Evolutionary conservation across 2,113 vertebrate genomes (phyloP).

Genomic region (Alethe diademata): DNA sequence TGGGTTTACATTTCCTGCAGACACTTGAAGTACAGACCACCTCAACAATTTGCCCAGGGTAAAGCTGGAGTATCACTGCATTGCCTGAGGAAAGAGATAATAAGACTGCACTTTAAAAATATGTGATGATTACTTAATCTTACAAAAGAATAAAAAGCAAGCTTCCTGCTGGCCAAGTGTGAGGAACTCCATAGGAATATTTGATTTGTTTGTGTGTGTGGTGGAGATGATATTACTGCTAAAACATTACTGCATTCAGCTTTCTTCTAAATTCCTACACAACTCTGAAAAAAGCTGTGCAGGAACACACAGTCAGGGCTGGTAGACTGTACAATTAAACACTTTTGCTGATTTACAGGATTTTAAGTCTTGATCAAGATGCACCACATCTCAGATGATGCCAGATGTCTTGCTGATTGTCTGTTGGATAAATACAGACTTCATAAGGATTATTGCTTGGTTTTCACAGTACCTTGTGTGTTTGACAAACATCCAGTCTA

Average conservation of each 20-base stretch:
- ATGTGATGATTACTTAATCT: neutral
- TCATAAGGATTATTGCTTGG: neutral
- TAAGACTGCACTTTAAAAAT: neutral
- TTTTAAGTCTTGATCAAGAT: neutral
- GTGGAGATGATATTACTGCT: neutral
- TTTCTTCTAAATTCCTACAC: neutral
- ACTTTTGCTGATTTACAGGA: neutral
- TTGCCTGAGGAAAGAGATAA: neutral
- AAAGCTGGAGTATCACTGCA: neutral
- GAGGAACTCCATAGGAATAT: neutral
- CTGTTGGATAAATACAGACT: neutral
- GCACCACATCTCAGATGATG: neutral
- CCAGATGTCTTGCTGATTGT: neutral
- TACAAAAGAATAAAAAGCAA: neutral
- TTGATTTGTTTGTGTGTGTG: neutral
- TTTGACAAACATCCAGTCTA: neutral
- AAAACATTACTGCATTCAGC: neutral
- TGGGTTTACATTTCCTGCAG: neutral
- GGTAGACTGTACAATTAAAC: neutral
- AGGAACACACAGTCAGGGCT: neutral
- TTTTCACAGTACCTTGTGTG: rapidly evolving
- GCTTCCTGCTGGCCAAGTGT: neutral
- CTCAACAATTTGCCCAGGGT: neutral
- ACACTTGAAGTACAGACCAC: neutral
- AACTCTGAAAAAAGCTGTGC: neutral